Conservation (phyloP, 2,113 vertebrate genomes). For the Nipponia nippon region DNA sequence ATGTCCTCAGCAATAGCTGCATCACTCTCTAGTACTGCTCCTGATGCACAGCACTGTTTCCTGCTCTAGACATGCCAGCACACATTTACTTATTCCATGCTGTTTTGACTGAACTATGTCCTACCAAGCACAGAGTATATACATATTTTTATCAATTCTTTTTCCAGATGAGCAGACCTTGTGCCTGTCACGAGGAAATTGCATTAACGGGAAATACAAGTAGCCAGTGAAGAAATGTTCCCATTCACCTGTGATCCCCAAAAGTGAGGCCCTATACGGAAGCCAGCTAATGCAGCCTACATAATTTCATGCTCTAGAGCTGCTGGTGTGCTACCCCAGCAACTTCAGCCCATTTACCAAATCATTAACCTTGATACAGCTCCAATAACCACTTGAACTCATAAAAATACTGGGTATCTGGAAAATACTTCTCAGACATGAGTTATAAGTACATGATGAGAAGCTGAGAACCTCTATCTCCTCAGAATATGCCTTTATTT, state of each 20-base stretch:
- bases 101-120: background rate
- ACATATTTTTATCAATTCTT: background rate
- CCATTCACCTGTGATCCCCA: background rate
- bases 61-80: background rate
- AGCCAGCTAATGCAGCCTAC: rapidly evolving
- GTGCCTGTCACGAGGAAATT: background rate
- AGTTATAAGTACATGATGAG: background rate
- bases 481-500: background rate
- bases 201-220: background rate
- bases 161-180: background rate
- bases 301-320: background rate
- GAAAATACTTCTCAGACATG: background rate
- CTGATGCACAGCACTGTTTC: background rate
- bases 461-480: background rate
- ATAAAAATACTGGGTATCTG: background rate
- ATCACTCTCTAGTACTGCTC: background rate
- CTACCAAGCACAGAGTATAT: background rate
- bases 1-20: background rate
- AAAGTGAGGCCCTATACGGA: background rate
- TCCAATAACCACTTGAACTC: background rate
- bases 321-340: background rate
- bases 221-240: background rate
- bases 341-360: background rate
- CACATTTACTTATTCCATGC: background rate
- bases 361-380: background rate